A percentile compares a stretch with the other conserved stretches of the same genome.
Evolutionary conservation across 1,140 invertebrate genomes (phyloP).

Genomic region (Lordiphosa collinella): DNA sequence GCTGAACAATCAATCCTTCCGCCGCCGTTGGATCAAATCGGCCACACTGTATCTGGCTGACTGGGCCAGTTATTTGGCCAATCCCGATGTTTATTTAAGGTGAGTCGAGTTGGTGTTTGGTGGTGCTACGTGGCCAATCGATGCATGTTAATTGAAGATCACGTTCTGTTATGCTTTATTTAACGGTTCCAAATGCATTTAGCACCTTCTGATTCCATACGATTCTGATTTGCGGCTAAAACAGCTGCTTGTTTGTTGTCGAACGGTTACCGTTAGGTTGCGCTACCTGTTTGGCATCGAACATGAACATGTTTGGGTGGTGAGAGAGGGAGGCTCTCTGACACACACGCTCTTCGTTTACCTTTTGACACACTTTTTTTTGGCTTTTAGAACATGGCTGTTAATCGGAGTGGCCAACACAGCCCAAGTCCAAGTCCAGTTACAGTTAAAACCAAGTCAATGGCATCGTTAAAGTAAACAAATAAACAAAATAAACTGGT

Average conservation of each 20-base stretch:
- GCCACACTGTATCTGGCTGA: slow-evolving; percentile 87
- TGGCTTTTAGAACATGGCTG: slow-evolving; percentile 60
- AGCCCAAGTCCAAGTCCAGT: slow-evolving; percentile 42
- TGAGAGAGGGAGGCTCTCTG: slow-evolving; percentile 12
- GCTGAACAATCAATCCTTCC: slow-evolving; percentile 88
- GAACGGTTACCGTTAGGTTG: slow-evolving; percentile 57
- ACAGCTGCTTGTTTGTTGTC: slow-evolving; percentile 33
- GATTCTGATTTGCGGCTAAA: slow-evolving; percentile 24
- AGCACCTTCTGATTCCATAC: slow-evolving; percentile 59
- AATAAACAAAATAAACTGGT: slow-evolving; percentile 17
- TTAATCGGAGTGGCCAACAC: slow-evolving; percentile 66
- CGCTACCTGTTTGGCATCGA: slow-evolving; percentile 63
- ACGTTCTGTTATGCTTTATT: slow-evolving; percentile 42
- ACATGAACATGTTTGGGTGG: slow-evolving; percentile 30
- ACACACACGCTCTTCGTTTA: slow-evolving; percentile 16
- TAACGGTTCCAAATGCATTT: slow-evolving; percentile 53
- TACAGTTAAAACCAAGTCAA: slow-evolving; percentile 50
- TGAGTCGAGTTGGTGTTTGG: slow-evolving; percentile 67
- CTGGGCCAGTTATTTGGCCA: slow-evolving; percentile 86
- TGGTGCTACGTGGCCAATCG: slow-evolving; percentile 25
- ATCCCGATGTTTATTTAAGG: slow-evolving; percentile 87
- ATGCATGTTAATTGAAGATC: slow-evolving; percentile 53
- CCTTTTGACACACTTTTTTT: slow-evolving; percentile 59
- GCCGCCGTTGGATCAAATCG: slow-evolving; percentile 88
- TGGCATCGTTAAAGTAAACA: slow-evolving; percentile 54